Evolutionary conservation across 2,113 vertebrate species (phyloP), one percentile per base, ranked within the genome.

Genomic region (Kryptolebias marmoratus): DNA sequence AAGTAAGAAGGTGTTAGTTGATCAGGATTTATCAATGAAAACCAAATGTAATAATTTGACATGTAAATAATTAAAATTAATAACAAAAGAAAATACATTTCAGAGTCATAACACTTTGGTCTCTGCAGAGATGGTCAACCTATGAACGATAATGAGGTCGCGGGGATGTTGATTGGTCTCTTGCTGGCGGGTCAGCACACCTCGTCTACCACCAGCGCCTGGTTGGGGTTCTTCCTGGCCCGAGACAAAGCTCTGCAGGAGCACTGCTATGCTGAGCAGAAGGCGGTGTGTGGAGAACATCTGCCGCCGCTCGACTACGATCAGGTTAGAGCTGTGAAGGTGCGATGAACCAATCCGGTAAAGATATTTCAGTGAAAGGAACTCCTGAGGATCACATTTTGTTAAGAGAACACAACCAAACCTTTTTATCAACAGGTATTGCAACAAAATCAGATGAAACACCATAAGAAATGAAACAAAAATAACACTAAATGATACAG

Each of bases 121-220:
- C 14, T 66, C 67, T 0, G 8, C 67, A 99, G 97, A 91, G 94
- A 97, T 0, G 97, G 97, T 2, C 93, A 73, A 0, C 84, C 85
- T 0, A 85, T 99, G 88, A 95, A 77, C 0, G 95, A 98, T 1
- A 87, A 95, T 0, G 97, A 99, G 76, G 91, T 99, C 0, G 92
- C 95, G 0, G 98, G 98, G 3, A 94, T 99, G 97, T 94, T 99
- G 47, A 99, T 99, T 0, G 97, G 97, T 18, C 88, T 99, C 79
- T 93, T 99, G 0, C 84, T 99, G 47, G 98, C 97, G 0, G 98
- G 97, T 15, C 98, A 99, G 91, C 98, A 99, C 89, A 99, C 98
- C 0, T 98, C 96, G 44, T 99, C 98, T 75, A 99, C 97, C 81
- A 99, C 97, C 27, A 97, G 96, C 0, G 89, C 98, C 71, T 99